Conservation (phyloP, 2,113 vertebrate genomes). For the Poicephalus meyeri region DNA sequence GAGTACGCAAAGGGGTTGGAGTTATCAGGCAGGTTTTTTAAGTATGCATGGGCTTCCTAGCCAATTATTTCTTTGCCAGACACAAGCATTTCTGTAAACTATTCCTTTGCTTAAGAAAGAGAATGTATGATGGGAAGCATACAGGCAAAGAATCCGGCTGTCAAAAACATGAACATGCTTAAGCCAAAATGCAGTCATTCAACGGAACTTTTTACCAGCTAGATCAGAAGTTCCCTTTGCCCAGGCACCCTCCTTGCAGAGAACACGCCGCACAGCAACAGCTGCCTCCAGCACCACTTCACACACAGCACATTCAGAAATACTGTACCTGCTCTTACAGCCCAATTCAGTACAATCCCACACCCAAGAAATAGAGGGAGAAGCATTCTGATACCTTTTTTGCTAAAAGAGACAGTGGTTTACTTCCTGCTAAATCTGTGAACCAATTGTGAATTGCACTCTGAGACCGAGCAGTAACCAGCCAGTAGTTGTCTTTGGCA, state of each 20-base stretch:
- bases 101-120: background rate
- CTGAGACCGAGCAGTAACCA: slow-evolving; percentile 80
- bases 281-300: background rate
- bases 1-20: background rate
- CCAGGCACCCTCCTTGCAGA: background rate
- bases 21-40: background rate
- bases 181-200: background rate
- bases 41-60: background rate
- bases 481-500: slow-evolving; percentile 83
- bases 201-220: background rate
- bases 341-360: background rate
- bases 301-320: background rate
- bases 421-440: slow-evolving; percentile 80
- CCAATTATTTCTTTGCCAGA: background rate
- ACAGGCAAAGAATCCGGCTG: background rate
- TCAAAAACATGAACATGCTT: background rate
- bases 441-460: slow-evolving; percentile 82
- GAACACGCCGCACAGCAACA: background rate
- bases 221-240: background rate
- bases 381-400: slow-evolving; percentile 74
- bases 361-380: background rate
- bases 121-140: background rate
- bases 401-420: slow-evolving; percentile 76
- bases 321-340: background rate
- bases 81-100: background rate